These are phyloP conservation scores for Euschistus heros DNA, from an alignment of 1,140 invertebrate genomes.

Conservation along the genomic window DNA sequence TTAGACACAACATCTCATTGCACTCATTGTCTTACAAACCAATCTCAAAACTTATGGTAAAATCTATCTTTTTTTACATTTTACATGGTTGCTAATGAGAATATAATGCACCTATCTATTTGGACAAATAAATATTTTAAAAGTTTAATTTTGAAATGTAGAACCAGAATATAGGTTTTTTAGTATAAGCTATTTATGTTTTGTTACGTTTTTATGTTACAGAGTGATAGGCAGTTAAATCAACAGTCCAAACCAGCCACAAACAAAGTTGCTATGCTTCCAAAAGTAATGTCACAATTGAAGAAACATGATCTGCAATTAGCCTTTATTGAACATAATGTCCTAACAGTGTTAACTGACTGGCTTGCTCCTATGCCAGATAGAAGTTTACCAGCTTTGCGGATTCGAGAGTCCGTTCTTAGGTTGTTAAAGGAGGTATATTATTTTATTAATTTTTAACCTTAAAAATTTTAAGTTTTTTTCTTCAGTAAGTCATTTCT, in stretches of 20 bases:
- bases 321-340: slow-evolving; percentile 91
- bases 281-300: slow-evolving; percentile 78
- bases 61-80: too few species aligned
- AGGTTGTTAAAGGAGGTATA: slow-evolving; percentile 77
- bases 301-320: slow-evolving; percentile 90
- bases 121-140: too few species aligned
- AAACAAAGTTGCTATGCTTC: slow-evolving; percentile 82
- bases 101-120: too few species aligned
- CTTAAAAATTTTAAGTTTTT: too few species aligned
- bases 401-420: slow-evolving; percentile 81
- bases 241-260: slow-evolving; percentile 71
- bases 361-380: slow-evolving; percentile 98
- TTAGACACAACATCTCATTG: too few species aligned
- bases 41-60: too few species aligned
- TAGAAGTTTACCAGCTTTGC: slow-evolving; percentile 82
- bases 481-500: too few species aligned
- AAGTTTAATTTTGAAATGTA: too few species aligned
- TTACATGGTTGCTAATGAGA: too few species aligned
- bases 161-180: too few species aligned
- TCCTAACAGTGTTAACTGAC: slow-evolving; percentile 84
- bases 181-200: not conserved
- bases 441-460: slow-evolving; percentile 12
- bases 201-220: slow-evolving; percentile 31
- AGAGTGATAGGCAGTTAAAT: slow-evolving; percentile 83
- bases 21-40: too few species aligned